Evolutionary conservation across 1,140 invertebrate genomes (phyloP), one percentile per base, ranked within the genome.

Genomic region (Conus ventricosus): DNA sequence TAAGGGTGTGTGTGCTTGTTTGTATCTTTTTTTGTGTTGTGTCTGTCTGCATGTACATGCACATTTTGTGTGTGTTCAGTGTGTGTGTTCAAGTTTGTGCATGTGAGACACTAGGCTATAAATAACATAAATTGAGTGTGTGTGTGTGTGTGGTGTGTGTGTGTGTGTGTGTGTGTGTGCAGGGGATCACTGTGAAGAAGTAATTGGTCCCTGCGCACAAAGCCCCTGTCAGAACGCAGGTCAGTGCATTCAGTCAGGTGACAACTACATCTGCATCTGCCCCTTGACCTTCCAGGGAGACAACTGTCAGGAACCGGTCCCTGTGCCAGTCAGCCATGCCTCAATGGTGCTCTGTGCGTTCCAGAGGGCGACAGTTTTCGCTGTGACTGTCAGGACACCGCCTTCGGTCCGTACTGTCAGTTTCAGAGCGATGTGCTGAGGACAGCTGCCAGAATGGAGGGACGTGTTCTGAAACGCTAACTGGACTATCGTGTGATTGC

Each of bases 401-500:
- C 85, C n/a, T 87, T 78, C 27, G 85, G 85, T 75, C 17, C 20
- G 1, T 78, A 78, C 85, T 87, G 85, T 54, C 85, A 87, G 85
- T 87, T 87, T 53, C 71, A n/a, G 71, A 76, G 71, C 67, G 85
- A 91, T 99, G 98, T 93, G 97, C 96, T 39, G 96, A 96, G 0
- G 97, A 97, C 91, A 96, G 97, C 1, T 99, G 98, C 94, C 95
- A 97, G 83, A 98, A 99, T 95, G 98, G 89, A 84, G 91, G 90
- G 13, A 85, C 54, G 0, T 92, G 92, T 89, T 85, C 80, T 25
- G 90, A 92, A 54, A 88, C 78, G 17, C 5, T 27, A 6, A 55
- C 57, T 20, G 81, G 87, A 67, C 25, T 78, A 15, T n/a, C 51
- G 27, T 90, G 89, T 53, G 80, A 81, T 71, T 94, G 92, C 80